A percentile compares a stretch with the other conserved stretches of the same genome.
phyloP scores from a whole-genome alignment of 2,113 vertebrate genomes.

The Aldabrachelys gigantea region DNA sequence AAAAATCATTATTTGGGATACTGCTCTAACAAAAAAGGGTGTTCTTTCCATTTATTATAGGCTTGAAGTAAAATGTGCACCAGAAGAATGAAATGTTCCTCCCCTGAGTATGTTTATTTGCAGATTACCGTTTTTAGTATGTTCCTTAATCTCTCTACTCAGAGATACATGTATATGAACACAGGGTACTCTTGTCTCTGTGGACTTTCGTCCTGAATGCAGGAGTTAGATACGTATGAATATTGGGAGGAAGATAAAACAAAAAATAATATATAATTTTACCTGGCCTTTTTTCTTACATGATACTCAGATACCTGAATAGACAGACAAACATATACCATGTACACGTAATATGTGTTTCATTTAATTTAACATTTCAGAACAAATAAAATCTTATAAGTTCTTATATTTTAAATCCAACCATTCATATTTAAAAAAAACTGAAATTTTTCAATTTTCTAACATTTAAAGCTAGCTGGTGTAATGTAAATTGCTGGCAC shows the following conservation, averaged over 20 bases:
- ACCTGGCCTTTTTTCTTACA: not conserved
- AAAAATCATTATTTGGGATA: not conserved
- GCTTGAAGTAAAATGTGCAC: not conserved
- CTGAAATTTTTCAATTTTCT: slow-evolving; percentile 18
- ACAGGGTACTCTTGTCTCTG: not conserved
- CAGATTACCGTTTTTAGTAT: not conserved
- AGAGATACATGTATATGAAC: fast-evolving
- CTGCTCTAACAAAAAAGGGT: not conserved
- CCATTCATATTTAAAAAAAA: slow-evolving; percentile 28
- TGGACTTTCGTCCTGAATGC: not conserved
- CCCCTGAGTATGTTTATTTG: not conserved
- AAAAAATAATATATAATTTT: not conserved
- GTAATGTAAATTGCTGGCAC: slow-evolving; percentile 60
- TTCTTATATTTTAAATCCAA: slow-evolving; percentile 35
- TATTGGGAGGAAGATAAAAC: not conserved
- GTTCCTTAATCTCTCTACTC: not conserved
- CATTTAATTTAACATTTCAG: slow-evolving; percentile 52
- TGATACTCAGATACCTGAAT: not conserved
- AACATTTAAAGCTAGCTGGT: slow-evolving; percentile 24
- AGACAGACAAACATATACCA: fast-evolving
- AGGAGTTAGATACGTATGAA: not conserved
- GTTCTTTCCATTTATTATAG: not conserved
- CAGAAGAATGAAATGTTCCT: not conserved
- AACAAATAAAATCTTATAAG: not conserved
- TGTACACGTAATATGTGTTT: not conserved